These are phyloP conservation scores for Phenganax marumi DNA, from an alignment of 92 coral and sea anemone species.

Conservation along the genomic window DNA sequence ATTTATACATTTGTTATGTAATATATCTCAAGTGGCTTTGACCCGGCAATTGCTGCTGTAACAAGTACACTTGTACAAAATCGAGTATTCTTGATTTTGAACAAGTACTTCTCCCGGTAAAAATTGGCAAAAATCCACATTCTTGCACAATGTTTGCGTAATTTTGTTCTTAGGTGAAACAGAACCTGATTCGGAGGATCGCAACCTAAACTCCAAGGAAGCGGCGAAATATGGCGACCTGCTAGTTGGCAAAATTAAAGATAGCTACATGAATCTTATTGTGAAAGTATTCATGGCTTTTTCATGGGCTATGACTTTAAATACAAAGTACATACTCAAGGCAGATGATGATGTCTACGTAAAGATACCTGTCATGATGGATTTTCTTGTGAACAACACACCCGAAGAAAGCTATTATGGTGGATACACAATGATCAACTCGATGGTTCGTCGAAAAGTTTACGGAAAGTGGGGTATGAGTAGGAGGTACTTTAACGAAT, in stretches of 20 bases:
- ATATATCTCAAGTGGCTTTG: no score
- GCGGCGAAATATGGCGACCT: slow-evolving; percentile 11
- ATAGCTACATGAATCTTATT: slow-evolving; percentile 17
- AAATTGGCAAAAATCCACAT: no score
- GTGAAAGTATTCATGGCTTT: slow-evolving; percentile 34
- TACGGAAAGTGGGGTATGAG: slow-evolving; percentile 15
- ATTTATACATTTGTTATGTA: no score
- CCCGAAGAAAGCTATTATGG: slow-evolving; percentile 28
- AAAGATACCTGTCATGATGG: slow-evolving; percentile 12
- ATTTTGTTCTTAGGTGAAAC: neutral
- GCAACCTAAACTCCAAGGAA: slow-evolving; percentile 12
- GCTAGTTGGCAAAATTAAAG: slow-evolving; percentile 23
- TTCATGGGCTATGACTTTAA: slow-evolving; percentile 6
- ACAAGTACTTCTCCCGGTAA: no score
- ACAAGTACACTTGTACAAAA: no score
- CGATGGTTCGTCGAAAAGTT: neutral
- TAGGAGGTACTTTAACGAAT: neutral
- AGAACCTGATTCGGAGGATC: neutral
- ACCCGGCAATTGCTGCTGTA: no score
- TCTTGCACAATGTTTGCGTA: neutral
- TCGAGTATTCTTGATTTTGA: no score
- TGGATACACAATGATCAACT: neutral
- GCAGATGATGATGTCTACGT: slow-evolving; percentile 25
- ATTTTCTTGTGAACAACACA: neutral
- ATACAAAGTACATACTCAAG: neutral